phyloP scores from a whole-genome alignment of 1,140 invertebrate species.

The Drosophila albomicans region DNA sequence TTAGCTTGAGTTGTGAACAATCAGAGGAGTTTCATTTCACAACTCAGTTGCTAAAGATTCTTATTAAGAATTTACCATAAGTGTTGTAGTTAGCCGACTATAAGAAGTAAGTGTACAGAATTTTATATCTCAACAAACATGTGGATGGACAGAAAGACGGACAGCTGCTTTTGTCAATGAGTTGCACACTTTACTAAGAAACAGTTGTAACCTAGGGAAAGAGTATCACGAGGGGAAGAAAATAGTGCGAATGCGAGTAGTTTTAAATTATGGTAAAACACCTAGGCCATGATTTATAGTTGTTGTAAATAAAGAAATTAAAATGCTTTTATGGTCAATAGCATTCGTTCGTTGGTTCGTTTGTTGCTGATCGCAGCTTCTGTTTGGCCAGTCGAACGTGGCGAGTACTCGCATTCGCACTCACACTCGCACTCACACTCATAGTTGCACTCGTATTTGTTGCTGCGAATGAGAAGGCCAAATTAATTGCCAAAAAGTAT shows the following conservation, averaged over 20 bases:
- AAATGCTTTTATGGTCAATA: conserved; percentile 76
- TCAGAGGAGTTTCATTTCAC: too few species aligned
- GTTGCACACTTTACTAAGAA: background rate
- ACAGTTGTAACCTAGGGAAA: background rate
- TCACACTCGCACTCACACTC: background rate
- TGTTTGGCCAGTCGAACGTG: conserved; percentile 16
- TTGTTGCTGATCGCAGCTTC: too few species aligned
- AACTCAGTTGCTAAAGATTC: too few species aligned
- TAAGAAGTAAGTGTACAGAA: too few species aligned
- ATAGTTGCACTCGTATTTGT: conserved; percentile 9
- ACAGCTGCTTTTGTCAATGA: background rate
- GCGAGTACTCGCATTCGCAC: background rate
- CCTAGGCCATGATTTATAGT: conserved; percentile 77
- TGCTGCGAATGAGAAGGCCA: conserved; percentile 29
- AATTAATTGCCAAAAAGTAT: conserved; percentile 79
- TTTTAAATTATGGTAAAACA: conserved; percentile 78
- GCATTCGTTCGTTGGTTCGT: background rate
- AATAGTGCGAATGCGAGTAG: conserved; percentile 73
- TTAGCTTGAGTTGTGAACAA: too few species aligned
- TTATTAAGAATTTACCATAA: too few species aligned
- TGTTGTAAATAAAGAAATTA: conserved; percentile 83
- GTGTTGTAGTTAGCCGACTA: too few species aligned
- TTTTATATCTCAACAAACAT: too few species aligned
- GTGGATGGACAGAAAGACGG: too few species aligned
- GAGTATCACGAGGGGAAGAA: conserved; percentile 35